These are phyloP conservation scores for Pitta sordida DNA, from an alignment of 2,113 vertebrate genomes.

Conservation along the genomic window DNA sequence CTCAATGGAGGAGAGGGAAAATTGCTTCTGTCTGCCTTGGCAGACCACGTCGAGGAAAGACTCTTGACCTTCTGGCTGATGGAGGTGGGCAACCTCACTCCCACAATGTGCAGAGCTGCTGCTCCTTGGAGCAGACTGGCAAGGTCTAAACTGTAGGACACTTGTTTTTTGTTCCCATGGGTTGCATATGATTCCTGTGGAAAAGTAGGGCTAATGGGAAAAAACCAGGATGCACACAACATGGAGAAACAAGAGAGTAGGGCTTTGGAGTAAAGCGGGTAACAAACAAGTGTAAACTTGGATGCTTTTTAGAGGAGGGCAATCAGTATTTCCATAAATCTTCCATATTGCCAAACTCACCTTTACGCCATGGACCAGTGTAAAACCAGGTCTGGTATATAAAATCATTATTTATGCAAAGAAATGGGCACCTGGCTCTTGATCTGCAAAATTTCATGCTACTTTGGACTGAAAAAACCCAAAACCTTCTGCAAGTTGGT, in stretches of 20 bases:
- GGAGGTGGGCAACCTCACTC: not conserved
- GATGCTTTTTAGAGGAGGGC: not conserved
- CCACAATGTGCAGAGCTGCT: rapidly evolving
- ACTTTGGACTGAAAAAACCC: not conserved
- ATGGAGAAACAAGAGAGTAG: not conserved
- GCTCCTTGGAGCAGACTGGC: not conserved
- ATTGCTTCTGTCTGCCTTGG: not conserved
- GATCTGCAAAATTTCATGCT: not conserved
- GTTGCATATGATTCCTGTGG: rapidly evolving
- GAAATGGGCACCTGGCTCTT: not conserved
- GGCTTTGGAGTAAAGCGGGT: not conserved
- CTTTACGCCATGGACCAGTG: not conserved
- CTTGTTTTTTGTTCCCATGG: not conserved
- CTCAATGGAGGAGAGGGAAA: not conserved
- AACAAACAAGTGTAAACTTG: not conserved
- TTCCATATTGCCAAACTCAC: not conserved
- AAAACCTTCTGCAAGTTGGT: not conserved
- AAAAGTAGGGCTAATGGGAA: not conserved
- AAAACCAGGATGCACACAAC: rapidly evolving
- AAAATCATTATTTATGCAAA: not conserved
- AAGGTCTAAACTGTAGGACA: not conserved
- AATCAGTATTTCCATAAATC: not conserved
- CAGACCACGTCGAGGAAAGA: not conserved
- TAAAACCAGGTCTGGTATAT: not conserved
- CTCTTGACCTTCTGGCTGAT: not conserved